Evolutionary conservation across 2,113 vertebrate genomes (phyloP).

Genomic region (Rhineura floridana): DNA sequence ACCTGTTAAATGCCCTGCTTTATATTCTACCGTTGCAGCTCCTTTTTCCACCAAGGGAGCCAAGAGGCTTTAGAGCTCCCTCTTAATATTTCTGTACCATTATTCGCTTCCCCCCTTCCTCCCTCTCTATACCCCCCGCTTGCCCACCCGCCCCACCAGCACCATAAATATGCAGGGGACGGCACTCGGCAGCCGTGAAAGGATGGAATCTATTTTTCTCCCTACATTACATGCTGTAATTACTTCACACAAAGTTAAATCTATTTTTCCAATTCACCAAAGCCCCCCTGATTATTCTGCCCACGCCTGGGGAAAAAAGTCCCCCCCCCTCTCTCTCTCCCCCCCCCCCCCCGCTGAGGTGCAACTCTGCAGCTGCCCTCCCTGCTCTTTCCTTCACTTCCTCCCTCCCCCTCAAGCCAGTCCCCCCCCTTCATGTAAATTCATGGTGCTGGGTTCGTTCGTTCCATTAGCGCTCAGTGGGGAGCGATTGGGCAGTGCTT

Average conservation of each 20-base stretch:
- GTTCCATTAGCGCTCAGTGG: fast-evolving
- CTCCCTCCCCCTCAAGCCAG: not conserved
- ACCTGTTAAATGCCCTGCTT: constrained; percentile 69
- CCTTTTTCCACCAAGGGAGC: constrained; percentile 56
- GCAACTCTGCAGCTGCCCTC: not conserved
- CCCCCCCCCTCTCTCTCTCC: not conserved
- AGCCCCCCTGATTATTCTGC: constrained; percentile 42
- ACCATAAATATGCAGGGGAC: constrained; percentile 81
- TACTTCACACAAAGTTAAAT: constrained; percentile 69
- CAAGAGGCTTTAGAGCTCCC: constrained; percentile 68
- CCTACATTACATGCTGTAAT: constrained; percentile 68
- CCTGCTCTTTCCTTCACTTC: not conserved
- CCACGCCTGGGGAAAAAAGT: constrained; percentile 15
- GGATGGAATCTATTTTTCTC: constrained; percentile 68
- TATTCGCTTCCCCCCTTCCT: constrained; percentile 35
- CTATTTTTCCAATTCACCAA: constrained; percentile 63
- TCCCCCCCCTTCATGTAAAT: constrained; percentile 17
- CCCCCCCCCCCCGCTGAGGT: not conserved
- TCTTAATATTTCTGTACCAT: constrained; percentile 60
- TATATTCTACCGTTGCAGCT: constrained; percentile 74
- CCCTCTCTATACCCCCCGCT: not conserved
- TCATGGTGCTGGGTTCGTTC: not conserved
- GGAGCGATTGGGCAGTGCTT: constrained; percentile 6
- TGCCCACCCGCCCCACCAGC: constrained; percentile 65
- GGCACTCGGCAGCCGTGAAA: constrained; percentile 62